Evolutionary conservation across 2,888 invertebrate genomes (phyloP).

Genomic region (Ariolimax columbianus): DNA sequence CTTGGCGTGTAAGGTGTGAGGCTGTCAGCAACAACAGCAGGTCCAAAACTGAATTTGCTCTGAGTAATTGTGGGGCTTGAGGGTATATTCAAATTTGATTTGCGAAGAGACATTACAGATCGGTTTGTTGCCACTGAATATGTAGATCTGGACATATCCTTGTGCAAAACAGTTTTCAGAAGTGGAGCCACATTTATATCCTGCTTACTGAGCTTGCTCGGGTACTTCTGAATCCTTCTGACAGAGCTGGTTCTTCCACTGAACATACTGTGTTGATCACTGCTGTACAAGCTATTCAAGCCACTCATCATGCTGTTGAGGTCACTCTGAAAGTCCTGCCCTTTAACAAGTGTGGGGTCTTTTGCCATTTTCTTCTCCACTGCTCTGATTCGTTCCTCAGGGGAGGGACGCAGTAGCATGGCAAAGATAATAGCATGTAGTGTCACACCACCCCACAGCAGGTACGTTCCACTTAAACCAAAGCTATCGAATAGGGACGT

Average conservation of each 20-base stretch:
- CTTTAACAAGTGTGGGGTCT: background rate
- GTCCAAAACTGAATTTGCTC: conserved; percentile 33
- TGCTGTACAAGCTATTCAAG: conserved; percentile 40
- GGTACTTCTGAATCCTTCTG: conserved; percentile 25
- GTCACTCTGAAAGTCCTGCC: conserved; percentile 38
- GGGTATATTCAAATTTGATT: background rate
- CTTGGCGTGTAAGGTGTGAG: conserved; percentile 23
- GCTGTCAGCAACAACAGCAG: background rate
- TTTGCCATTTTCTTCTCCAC: conserved; percentile 32
- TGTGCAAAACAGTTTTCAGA: conserved; percentile 43
- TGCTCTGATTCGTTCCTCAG: conserved; percentile 37
- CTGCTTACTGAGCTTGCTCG: conserved; percentile 32
- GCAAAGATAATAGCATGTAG: conserved; percentile 36
- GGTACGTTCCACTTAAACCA: conserved; percentile 49
- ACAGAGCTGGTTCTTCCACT: conserved; percentile 25
- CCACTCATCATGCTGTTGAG: conserved; percentile 49
- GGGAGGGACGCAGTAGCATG: conserved; percentile 45
- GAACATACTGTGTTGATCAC: conserved; percentile 33
- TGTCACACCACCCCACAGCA: conserved; percentile 42
- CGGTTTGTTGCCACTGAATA: conserved; percentile 44
- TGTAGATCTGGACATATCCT: conserved; percentile 42
- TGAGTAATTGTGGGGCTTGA: conserved; percentile 22
- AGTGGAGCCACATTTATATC: conserved; percentile 34
- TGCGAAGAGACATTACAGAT: conserved; percentile 16
- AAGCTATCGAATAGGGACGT: conserved; percentile 26